A percentile compares a stretch with the other conserved stretches of the same genome.
Conservation (phyloP, 1,140 invertebrate species). For the Drosophila punjabiensis region DNA sequence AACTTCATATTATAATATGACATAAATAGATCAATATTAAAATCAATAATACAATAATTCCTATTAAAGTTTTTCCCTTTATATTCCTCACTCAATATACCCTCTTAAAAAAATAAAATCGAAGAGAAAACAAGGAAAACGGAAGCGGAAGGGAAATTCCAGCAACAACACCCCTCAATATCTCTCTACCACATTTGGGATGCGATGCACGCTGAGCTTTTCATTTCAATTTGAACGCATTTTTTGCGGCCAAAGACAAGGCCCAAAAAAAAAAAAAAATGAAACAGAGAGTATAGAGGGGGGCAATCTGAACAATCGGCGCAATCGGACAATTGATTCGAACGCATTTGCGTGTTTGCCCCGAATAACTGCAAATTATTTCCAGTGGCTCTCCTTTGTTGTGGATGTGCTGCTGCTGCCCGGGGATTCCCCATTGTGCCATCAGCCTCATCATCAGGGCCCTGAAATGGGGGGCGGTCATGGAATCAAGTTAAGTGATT, state of each 20-base stretch:
- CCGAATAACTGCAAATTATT: slow-evolving; percentile 80
- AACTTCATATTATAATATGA: not conserved
- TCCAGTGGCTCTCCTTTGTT: slow-evolving; percentile 41
- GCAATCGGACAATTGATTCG: slow-evolving; percentile 83
- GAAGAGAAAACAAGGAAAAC: not conserved
- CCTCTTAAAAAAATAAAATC: not conserved
- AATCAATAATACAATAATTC: not conserved
- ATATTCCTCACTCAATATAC: not conserved
- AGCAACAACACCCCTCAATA: not conserved
- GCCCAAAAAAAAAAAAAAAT: not conserved
- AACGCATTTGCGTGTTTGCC: slow-evolving; percentile 84
- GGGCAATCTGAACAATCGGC: slow-evolving; percentile 71
- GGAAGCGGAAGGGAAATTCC: slow-evolving; percentile 4
- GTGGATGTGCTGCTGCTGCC: not conserved
- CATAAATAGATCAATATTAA: no score
- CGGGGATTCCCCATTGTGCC: slow-evolving; percentile 56
- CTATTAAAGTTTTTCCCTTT: no score
- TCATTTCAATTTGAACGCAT: slow-evolving; percentile 79
- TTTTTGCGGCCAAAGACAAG: slow-evolving; percentile 47
- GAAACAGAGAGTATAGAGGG: not conserved
- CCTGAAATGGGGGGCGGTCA: slow-evolving; percentile 19
- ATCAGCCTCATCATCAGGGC: slow-evolving; percentile 34
- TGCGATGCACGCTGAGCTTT: slow-evolving; percentile 79
- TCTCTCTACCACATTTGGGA: slow-evolving; percentile 68
- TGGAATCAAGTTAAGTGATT: slow-evolving; percentile 84